These are phyloP conservation scores for Mythimna impura DNA, from an alignment of 2,888 invertebrate species.

Conservation along the genomic window DNA sequence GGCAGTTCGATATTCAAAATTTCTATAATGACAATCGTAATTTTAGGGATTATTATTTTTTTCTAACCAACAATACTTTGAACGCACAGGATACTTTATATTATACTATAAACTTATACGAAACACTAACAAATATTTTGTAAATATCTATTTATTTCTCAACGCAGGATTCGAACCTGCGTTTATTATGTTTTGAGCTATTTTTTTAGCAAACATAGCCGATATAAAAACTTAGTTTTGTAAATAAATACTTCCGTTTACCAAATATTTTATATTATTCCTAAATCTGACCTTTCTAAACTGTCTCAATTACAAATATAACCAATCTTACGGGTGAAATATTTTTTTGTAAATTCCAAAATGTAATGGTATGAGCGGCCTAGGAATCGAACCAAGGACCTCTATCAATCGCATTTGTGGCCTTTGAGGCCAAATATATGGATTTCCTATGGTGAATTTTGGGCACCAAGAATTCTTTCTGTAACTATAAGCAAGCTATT, in stretches of 20 bases:
- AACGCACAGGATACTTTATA: not conserved
- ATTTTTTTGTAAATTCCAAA: not conserved
- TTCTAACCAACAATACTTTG: not conserved
- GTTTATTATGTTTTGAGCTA: not conserved
- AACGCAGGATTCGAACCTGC: conserved; percentile 53
- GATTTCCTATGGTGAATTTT: not conserved
- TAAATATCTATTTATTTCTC: not conserved
- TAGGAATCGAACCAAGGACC: conserved; percentile 29
- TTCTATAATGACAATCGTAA: too few relatives aligned
- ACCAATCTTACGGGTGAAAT: conserved; percentile 46
- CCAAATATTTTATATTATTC: conserved; percentile 44
- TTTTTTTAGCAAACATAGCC: not conserved
- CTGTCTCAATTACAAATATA: conserved; percentile 26
- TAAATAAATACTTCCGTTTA: conserved; percentile 47
- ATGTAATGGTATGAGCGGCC: not conserved
- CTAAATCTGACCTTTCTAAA: conserved; percentile 21
- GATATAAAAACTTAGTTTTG: not conserved
- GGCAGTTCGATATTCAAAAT: not conserved
- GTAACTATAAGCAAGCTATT: not conserved
- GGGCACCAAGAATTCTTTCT: not conserved
- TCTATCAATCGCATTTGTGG: not conserved
- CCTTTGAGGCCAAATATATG: not conserved
- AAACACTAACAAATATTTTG: not conserved
- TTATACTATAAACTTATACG: not conserved
- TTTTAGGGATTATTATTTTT: not conserved